Conservation (phyloP, 2,888 invertebrate genomes). For the Yponomeuta malinellus region DNA sequence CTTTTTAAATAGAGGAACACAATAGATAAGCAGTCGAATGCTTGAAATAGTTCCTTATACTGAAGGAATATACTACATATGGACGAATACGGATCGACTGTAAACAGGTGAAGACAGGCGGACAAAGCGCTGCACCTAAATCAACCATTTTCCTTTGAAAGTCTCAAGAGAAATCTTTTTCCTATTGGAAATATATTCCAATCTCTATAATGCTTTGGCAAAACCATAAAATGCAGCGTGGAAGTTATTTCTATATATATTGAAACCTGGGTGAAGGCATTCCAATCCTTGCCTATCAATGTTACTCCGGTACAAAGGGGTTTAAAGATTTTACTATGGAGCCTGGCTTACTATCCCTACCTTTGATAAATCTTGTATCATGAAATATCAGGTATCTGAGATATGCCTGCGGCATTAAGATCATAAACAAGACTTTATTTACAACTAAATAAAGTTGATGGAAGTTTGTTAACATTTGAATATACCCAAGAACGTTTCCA, state of each 20-base stretch:
- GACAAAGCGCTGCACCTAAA: not conserved
- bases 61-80: not conserved
- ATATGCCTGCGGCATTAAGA: too few relatives aligned
- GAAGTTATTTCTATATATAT: not conserved
- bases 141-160: not conserved
- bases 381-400: too few relatives aligned
- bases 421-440: too few relatives aligned
- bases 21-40: too few relatives aligned
- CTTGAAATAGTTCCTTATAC: not conserved
- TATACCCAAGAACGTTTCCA: too few relatives aligned
- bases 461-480: too few relatives aligned
- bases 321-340: too few relatives aligned
- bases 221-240: not conserved
- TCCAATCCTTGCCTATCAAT: not conserved
- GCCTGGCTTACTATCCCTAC: too few relatives aligned
- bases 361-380: too few relatives aligned
- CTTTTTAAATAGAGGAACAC: too few relatives aligned
- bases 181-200: slow-evolving; percentile 9
- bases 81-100: not conserved
- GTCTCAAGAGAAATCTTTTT: slow-evolving; percentile 9
- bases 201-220: not conserved
- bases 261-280: not conserved
- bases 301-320: too few relatives aligned
- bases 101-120: not conserved
- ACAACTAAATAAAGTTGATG: too few relatives aligned